phyloP scores from a whole-genome alignment of 2,888 invertebrate genomes.

The Lasioglossum figueresi region DNA sequence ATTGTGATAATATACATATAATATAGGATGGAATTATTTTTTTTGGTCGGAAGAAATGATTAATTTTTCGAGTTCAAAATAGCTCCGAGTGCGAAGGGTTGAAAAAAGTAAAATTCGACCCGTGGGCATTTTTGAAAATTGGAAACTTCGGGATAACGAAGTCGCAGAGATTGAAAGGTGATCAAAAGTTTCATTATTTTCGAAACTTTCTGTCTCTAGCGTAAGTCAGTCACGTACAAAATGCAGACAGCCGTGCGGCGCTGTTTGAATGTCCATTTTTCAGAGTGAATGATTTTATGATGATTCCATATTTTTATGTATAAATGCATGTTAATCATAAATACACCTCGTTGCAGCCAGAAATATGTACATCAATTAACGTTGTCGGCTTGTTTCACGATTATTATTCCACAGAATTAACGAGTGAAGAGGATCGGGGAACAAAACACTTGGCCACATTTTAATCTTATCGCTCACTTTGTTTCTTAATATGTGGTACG shows the following conservation, averaged over 20 bases:
- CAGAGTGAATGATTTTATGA: slow-evolving; percentile 36
- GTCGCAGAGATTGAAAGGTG: background rate
- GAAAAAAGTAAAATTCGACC: background rate
- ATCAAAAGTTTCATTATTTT: background rate
- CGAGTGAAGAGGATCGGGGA: slow-evolving; percentile 45
- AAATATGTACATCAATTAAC: slow-evolving; percentile 50
- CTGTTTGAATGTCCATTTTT: slow-evolving; percentile 32
- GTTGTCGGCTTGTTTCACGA: slow-evolving; percentile 27
- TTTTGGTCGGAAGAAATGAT: too few species aligned
- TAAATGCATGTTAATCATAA: slow-evolving; percentile 65
- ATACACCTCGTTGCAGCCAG: slow-evolving; percentile 48
- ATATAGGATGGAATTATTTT: too few species aligned
- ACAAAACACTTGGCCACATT: slow-evolving; percentile 67
- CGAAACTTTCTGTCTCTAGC: background rate
- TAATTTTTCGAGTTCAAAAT: too few species aligned
- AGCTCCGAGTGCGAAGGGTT: too few species aligned
- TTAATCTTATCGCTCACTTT: slow-evolving; percentile 78
- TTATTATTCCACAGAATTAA: slow-evolving; percentile 61
- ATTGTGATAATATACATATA: too few species aligned
- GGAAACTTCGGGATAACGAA: background rate
- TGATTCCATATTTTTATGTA: slow-evolving; percentile 11
- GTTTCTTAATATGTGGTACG: slow-evolving; percentile 78
- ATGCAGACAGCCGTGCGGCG: slow-evolving; percentile 40
- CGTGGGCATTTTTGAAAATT: background rate
- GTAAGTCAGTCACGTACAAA: slow-evolving; percentile 60